Conservation (phyloP, 2,113 vertebrate genomes). For the Malurus cyaneus region DNA sequence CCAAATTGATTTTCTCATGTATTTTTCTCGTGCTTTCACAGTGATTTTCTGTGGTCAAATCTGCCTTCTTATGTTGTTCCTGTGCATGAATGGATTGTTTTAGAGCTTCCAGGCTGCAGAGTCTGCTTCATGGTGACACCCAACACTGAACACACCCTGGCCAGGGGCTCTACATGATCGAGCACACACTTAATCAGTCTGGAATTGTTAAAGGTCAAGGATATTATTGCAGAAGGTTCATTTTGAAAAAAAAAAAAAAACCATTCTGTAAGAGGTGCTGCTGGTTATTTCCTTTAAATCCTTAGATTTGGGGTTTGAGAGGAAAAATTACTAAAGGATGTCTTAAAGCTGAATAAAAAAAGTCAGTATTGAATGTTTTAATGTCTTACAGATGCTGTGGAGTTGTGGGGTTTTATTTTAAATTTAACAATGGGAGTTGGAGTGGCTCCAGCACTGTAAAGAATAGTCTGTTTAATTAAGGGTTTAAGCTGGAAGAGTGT, state of each 20-base stretch:
- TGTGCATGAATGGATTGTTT: not conserved
- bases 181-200: not conserved
- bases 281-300: not conserved
- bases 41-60: not conserved
- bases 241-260: not conserved
- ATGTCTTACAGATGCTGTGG: conserved; percentile 54
- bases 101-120: not conserved
- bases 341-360: conserved; percentile 42
- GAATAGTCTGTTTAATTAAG: conserved; percentile 52
- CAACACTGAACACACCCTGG: not conserved
- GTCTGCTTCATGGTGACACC: not conserved
- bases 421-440: conserved; percentile 59
- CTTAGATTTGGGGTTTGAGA: not conserved
- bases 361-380: conserved; percentile 17
- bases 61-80: not conserved
- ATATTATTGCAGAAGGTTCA: not conserved
- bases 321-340: not conserved
- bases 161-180: not conserved
- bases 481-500: conserved; percentile 4
- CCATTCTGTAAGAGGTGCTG: not conserved
- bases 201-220: not conserved
- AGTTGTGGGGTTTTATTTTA: conserved; percentile 40
- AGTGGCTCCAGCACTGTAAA: conserved; percentile 30
- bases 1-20: not conserved
- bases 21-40: not conserved